Conservation (phyloP, 2,797 vertebrate genomes). For the Coracias cyanogaster region DNA sequence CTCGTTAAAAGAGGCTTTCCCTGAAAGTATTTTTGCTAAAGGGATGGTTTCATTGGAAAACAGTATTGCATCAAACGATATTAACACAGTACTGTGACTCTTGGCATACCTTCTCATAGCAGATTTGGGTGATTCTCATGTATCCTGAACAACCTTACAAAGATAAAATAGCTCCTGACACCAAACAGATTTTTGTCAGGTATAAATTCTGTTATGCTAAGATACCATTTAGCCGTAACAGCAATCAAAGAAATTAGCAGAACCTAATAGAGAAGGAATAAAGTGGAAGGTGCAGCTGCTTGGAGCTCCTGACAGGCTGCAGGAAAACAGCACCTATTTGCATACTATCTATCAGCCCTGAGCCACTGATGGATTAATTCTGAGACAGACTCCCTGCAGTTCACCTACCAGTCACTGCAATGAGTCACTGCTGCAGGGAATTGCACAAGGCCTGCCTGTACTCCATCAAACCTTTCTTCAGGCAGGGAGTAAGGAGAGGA, state of each 20-base stretch:
- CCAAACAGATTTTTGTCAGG: slow-evolving; percentile 1
- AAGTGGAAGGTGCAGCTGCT: slow-evolving; percentile 47
- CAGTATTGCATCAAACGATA: neutral
- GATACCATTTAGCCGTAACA: slow-evolving; percentile 48
- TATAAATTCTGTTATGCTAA: slow-evolving; percentile 31
- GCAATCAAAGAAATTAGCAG: slow-evolving; percentile 61
- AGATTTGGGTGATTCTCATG: neutral
- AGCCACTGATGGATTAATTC: slow-evolving; percentile 14
- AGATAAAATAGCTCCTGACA: slow-evolving; percentile 23
- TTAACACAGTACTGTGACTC: neutral
- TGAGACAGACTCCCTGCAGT: neutral
- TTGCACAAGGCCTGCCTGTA: neutral
- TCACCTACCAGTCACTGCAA: slow-evolving; percentile 23
- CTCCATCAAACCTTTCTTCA: neutral
- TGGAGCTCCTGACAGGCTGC: neutral
- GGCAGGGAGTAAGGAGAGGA: neutral
- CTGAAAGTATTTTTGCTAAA: neutral
- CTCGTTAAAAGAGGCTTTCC: neutral
- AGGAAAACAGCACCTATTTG: slow-evolving; percentile 22
- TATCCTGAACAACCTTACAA: neutral
- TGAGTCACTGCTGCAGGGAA: slow-evolving; percentile 51
- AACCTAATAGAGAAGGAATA: slow-evolving; percentile 34
- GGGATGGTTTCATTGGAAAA: neutral
- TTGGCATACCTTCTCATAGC: neutral
- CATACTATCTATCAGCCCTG: neutral